These are phyloP conservation scores for Lochmaea capreae DNA, from an alignment of 2,888 invertebrate species.

Conservation along the genomic window DNA sequence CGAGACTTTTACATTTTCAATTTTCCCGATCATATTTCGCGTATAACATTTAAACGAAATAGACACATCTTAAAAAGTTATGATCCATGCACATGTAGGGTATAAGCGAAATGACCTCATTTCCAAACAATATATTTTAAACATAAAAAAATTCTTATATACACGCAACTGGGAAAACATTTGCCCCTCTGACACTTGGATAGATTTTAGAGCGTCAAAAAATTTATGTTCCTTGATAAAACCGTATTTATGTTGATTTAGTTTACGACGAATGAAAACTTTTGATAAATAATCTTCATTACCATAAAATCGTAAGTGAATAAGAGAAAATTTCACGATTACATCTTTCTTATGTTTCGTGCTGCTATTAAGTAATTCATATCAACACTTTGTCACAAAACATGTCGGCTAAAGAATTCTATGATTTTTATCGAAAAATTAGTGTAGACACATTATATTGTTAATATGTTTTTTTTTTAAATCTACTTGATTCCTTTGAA, in stretches of 20 bases:
- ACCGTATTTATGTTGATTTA: too few relatives aligned
- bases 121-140: slow-evolving; percentile 13
- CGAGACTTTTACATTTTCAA: slow-evolving; percentile 27
- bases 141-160: background rate
- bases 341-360: slow-evolving; percentile 4
- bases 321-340: background rate
- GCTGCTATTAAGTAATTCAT: background rate
- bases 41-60: slow-evolving; percentile 26
- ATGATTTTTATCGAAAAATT: background rate
- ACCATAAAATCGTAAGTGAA: too few relatives aligned
- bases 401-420: background rate
- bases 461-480: background rate
- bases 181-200: background rate
- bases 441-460: background rate
- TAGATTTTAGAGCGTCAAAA: background rate
- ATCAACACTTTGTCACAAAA: slow-evolving; percentile 1
- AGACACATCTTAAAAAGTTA: slow-evolving; percentile 27
- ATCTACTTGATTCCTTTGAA: too few relatives aligned
- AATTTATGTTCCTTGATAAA: too few relatives aligned
- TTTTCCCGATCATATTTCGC: slow-evolving; percentile 28
- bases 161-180: background rate
- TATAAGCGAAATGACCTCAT: slow-evolving; percentile 14
- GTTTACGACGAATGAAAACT: too few relatives aligned
- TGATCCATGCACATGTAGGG: slow-evolving; percentile 23
- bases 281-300: too few relatives aligned